Base-by-base conservation (phyloP, 2,113 vertebrate species). In the Glaucomys volans region DNA sequence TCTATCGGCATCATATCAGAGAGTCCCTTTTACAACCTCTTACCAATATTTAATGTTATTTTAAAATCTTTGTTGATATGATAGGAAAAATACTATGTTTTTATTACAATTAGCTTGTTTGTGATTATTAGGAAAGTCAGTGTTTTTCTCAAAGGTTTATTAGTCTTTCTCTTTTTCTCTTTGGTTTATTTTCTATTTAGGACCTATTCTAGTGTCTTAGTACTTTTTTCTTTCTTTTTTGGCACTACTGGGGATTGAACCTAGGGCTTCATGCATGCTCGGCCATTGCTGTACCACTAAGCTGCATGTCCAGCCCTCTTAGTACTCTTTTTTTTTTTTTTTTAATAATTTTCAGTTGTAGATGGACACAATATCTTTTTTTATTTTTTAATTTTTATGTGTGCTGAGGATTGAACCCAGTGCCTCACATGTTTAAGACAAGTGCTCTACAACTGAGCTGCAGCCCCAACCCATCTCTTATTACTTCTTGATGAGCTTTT, bases 181-280 rank as follows among this genome's bases (percentile, higher is more conserved):
- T 72, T 95, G 8, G 72, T 50, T 93, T 44, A 54, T 94, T 95
- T 96, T 96, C 24, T 90, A 14, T 69, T 93, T 69, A 79, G 67
- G 18, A 20, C 59, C 22, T 88, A 28, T 37, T 69, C 42, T 89
- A 86, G 75, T 92, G 35, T 77, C 5, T 79, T 47, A 52, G 14
- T 82, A 32, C 4, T n/a, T 52, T 11, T 30, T 50, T 30, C 59
- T 62, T 62, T 62, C 59, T 35, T n/a, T 20, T 24, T 57, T 57
- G 54, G 20, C 54, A 57, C 8, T 57, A 57, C 20, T 57, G 54
- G 20, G 20, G 20, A 57, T 22, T 57, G 54, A 57, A 24, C 20
- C 20, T 20, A 57, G 54, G 54, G 20, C 54, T 20, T 24, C 54
- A 24, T 57, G 20, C 8, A 57, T 24, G 20, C 54, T 57, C 22